These are phyloP conservation scores for Diglossa brunneiventris DNA, from an alignment of 2,113 vertebrate species.

Conservation along the genomic window DNA sequence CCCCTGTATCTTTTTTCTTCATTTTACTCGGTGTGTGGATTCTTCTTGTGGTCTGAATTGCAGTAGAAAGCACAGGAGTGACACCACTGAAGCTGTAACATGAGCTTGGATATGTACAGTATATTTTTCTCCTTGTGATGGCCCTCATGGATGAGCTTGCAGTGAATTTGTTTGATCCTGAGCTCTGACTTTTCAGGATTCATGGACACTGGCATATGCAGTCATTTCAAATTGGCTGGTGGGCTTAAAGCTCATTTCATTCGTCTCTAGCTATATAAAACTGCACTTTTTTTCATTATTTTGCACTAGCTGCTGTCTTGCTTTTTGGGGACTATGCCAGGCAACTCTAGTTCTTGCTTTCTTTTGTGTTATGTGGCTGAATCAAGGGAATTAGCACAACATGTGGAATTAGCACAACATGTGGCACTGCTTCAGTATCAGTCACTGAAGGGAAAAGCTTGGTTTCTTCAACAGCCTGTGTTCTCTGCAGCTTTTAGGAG, in stretches of 20 bases:
- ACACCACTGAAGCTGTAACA: not conserved
- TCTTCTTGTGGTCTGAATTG: not conserved
- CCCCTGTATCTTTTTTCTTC: not conserved
- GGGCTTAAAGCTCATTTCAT: not conserved
- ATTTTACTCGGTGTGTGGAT: not conserved
- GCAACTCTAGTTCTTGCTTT: not conserved
- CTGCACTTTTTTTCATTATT: not conserved
- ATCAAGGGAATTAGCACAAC: not conserved
- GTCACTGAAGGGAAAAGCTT: not conserved
- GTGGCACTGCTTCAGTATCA: not conserved
- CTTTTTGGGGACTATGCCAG: not conserved
- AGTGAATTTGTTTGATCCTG: fast-evolving
- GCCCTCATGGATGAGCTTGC: not conserved
- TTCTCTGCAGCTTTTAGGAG: not conserved
- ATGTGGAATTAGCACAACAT: not conserved
- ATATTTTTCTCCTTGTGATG: not conserved
- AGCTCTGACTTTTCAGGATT: not conserved
- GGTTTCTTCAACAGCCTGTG: not conserved
- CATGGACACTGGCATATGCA: not conserved
- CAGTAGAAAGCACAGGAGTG: not conserved
- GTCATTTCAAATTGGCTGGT: not conserved
- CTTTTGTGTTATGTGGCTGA: not conserved
- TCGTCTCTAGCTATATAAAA: not conserved
- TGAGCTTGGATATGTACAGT: fast-evolving
- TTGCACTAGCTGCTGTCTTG: not conserved